These are phyloP conservation scores for Drosophila bocki DNA, from an alignment of 1,140 invertebrate genomes.

Conservation along the genomic window DNA sequence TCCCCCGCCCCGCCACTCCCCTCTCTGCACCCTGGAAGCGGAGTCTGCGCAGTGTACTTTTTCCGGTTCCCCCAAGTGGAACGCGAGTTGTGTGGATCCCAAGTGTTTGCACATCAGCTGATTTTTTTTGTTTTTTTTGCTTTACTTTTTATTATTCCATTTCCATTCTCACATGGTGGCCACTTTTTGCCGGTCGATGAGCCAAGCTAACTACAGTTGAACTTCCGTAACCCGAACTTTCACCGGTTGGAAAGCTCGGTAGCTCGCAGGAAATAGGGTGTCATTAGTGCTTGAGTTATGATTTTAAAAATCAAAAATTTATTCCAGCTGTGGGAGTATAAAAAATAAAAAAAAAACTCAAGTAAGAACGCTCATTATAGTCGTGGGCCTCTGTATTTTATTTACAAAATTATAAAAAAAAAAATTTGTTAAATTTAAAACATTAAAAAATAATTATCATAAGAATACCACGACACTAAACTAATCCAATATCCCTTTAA, in stretches of 20 bases:
- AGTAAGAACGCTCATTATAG: background rate
- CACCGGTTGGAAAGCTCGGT: conserved; percentile 2
- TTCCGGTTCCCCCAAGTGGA: conserved; percentile 27
- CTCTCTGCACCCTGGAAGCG: conserved; percentile 49
- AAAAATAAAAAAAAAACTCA: too few species aligned
- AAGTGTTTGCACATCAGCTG: conserved; percentile 68
- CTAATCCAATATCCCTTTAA: background rate
- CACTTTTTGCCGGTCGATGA: conserved; percentile 64
- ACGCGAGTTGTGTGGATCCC: conserved; percentile 52
- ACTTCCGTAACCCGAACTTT: conserved; percentile 28
- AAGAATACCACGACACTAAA: background rate
- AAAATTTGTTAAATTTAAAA: too few species aligned
- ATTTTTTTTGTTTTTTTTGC: conserved; percentile 44
- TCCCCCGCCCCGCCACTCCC: conserved; percentile 24
- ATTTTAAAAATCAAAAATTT: background rate
- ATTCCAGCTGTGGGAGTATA: too few species aligned
- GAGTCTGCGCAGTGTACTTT: conserved; percentile 62
- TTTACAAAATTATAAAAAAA: background rate
- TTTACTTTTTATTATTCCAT: conserved; percentile 21
- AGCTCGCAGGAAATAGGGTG: background rate
- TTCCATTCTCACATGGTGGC: conserved; percentile 43
- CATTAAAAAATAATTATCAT: background rate
- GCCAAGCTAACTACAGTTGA: conserved; percentile 52
- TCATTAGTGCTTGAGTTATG: background rate
- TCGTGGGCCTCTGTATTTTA: background rate